Evolutionary conservation across 92 coral and sea anemone species (phyloP).

Genomic region (Zoanthus sociatus): DNA sequence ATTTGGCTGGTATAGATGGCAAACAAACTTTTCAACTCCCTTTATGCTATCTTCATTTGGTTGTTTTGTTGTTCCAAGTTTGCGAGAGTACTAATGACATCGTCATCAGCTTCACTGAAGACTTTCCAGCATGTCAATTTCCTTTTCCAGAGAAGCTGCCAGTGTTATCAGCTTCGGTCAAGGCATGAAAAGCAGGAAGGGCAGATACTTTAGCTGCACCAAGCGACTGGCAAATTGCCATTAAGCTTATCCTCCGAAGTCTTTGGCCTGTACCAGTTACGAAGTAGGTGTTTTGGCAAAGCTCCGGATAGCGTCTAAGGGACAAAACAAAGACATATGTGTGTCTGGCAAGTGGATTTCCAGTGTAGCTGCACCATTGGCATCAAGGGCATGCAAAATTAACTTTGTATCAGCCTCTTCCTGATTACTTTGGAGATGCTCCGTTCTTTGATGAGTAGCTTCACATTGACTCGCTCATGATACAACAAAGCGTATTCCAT

Average conservation of each 20-base stretch:
- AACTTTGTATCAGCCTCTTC: background rate
- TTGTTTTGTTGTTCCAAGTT: background rate
- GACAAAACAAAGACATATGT: slow-evolving; percentile 46
- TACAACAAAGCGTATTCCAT: background rate
- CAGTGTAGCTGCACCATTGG: slow-evolving; percentile 53
- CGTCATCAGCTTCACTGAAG: slow-evolving; percentile 17
- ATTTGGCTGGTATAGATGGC: slow-evolving; percentile 15
- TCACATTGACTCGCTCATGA: slow-evolving; percentile 39
- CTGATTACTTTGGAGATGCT: slow-evolving; percentile 34
- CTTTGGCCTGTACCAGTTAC: slow-evolving; percentile 59
- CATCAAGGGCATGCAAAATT: slow-evolving; percentile 52
- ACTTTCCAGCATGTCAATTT: slow-evolving; percentile 29
- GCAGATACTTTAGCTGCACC: slow-evolving; percentile 49
- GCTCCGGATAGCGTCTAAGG: slow-evolving; percentile 46
- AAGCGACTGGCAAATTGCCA: slow-evolving; percentile 49
- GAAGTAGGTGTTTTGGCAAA: slow-evolving; percentile 21
- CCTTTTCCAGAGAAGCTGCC: slow-evolving; percentile 31
- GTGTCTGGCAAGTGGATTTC: slow-evolving; percentile 23
- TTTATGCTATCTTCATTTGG: slow-evolving; percentile 5
- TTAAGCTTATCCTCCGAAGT: slow-evolving; percentile 24
- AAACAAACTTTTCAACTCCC: slow-evolving; percentile 14
- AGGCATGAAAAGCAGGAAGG: slow-evolving; percentile 57
- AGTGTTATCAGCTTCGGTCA: slow-evolving; percentile 50
- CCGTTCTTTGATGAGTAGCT: slow-evolving; percentile 35
- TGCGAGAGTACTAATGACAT: slow-evolving; percentile 16